These are phyloP conservation scores for Philaethria dido DNA, from an alignment of 2,888 invertebrate species.

Conservation along the genomic window DNA sequence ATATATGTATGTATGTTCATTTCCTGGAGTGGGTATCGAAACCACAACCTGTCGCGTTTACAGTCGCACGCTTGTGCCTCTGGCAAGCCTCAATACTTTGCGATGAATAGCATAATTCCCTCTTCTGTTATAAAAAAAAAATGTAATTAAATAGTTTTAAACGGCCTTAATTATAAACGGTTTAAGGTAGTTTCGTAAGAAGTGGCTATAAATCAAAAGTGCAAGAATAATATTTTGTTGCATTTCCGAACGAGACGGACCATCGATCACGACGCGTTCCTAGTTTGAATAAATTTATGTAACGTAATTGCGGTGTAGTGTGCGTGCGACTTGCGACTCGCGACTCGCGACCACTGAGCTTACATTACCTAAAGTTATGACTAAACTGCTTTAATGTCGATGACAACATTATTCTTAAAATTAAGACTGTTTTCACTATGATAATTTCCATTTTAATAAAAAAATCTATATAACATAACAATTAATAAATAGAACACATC, in stretches of 20 bases:
- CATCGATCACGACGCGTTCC: conserved; percentile 74
- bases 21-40: no score
- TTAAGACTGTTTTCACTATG: no score
- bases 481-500: no score
- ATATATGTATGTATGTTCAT: no score
- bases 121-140: background rate
- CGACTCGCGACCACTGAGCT: conserved; percentile 45
- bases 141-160: conserved; percentile 3
- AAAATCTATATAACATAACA: no score
- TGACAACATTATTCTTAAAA: no score
- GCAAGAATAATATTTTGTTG: conserved; percentile 67
- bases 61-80: no score
- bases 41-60: no score
- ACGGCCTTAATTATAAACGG: conserved; percentile 41
- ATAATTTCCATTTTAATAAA: no score
- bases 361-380: conserved; percentile 59
- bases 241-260: conserved; percentile 61
- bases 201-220: conserved; percentile 63
- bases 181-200: conserved; percentile 44
- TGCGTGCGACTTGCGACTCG: conserved; percentile 56
- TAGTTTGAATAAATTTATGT: conserved; percentile 72
- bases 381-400: conserved; percentile 62
- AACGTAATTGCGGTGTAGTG: conserved; percentile 70
- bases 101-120: conserved; percentile 20
- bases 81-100: no score